Conservation (phyloP, 2,113 vertebrate genomes). For the Takifugu bimaculatus region DNA sequence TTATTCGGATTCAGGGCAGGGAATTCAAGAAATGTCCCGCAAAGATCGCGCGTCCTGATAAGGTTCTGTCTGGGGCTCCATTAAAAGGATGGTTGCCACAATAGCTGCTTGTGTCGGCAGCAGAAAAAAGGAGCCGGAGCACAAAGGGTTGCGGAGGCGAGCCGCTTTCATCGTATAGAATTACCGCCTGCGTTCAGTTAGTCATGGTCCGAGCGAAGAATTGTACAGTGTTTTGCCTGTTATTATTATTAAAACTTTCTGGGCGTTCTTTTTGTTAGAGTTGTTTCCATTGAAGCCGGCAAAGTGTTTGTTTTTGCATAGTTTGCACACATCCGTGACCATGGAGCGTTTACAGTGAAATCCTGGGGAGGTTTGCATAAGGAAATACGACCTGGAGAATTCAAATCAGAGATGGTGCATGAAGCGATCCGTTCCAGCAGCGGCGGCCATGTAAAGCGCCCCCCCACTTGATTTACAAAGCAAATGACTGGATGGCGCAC, state of each 20-base stretch:
- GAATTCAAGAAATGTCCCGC: constrained; percentile 75
- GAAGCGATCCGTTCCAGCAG: constrained; percentile 34
- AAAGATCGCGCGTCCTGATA: constrained; percentile 75
- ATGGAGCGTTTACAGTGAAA: constrained; percentile 54
- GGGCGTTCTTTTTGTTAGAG: background rate
- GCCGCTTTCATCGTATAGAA: background rate
- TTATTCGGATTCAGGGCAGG: constrained; percentile 54
- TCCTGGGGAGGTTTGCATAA: constrained; percentile 60
- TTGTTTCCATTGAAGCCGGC: background rate
- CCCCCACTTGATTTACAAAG: constrained; percentile 50
- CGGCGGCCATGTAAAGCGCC: constrained; percentile 8
- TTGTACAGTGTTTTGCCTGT: background rate
- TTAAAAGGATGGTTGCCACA: constrained; percentile 61
- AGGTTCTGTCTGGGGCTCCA: constrained; percentile 59
- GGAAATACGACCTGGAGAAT: constrained; percentile 58
- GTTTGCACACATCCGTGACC: constrained; percentile 40
- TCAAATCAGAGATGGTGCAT: constrained; percentile 57
- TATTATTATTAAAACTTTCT: background rate
- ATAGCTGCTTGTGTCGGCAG: constrained; percentile 62
- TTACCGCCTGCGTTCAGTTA: background rate
- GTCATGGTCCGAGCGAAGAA: background rate
- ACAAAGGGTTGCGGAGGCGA: constrained; percentile 12
- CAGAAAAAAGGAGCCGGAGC: background rate
- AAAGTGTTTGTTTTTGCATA: constrained; percentile 45
- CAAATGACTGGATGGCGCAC: constrained; percentile 40